Evolutionary conservation across 2,797 vertebrate species (phyloP), one percentile per base, ranked within the genome.

Genomic region (Helarctos malayanus): DNA sequence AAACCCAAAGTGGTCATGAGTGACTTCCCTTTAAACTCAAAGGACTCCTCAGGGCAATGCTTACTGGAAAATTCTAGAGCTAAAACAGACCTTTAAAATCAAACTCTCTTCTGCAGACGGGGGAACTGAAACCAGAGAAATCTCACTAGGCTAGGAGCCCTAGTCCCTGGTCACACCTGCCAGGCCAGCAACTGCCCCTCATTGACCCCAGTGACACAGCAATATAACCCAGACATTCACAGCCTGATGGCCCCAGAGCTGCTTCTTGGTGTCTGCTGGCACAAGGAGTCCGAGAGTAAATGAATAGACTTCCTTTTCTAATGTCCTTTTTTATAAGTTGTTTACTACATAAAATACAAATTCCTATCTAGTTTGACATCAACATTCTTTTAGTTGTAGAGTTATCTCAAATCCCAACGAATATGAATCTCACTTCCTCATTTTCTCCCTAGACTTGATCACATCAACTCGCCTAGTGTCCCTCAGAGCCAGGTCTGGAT

Each of bases 281-380:
- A 59, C 6, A 19, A 16, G 29, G 49, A 38, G 9, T 82, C 90
- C 57, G 75, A 54, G 80, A 52, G 9, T 32, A 61, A 94, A 85
- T 18, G 21, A 88, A 92, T 5, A 87, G 47, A 41, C 54, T 88
- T 81, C 18, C 54, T 80, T 85, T 80, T 73, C n/a, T 15, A 14
- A 13, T 27, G 32, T 35, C 47, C 32, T 32, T 96, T 76, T 95
- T 81, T 45, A 52, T 35, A 96, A 69, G 29, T 89, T 94, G 75
- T 68, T 92, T 96, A 93, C 87, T 86, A 87, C 81, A 78, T 54
- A 88, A 65, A 92, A 91, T 63, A 71, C 6, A n/a, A 75, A 49
- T 71, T 75, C 27, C 59, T 71, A 32, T 32, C 45, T 57, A 41
- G 61, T 83, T 93, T 82, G 69, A 78, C 71, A 68, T 57, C 45